Evolutionary conservation across 2,797 vertebrate species (phyloP).

Genomic region (Anguilla obscura): DNA sequence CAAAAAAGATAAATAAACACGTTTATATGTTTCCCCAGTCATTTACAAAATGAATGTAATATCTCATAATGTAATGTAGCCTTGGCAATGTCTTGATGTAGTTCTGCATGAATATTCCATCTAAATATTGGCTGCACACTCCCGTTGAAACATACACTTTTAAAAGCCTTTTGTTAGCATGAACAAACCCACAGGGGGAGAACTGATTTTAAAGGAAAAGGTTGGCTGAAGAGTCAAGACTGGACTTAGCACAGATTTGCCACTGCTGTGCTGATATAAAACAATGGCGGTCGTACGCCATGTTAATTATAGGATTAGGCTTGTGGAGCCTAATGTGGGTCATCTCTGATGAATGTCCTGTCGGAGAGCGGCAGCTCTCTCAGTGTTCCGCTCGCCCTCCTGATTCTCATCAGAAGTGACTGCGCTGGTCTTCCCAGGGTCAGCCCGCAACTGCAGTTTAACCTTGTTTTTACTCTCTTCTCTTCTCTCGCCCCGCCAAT

Average conservation of each 20-base stretch:
- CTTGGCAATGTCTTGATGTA: neutral
- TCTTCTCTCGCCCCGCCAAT: conserved; percentile 37
- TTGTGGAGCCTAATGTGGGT: conserved; percentile 48
- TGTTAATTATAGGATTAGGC: conserved; percentile 40
- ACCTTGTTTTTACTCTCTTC: conserved; percentile 54
- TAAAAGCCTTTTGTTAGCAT: conserved; percentile 41
- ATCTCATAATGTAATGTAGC: neutral
- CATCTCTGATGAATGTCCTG: conserved; percentile 58
- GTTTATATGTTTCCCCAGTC: neutral
- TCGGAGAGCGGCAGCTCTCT: conserved; percentile 44
- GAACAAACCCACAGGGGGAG: conserved; percentile 24
- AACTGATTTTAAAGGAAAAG: conserved; percentile 35
- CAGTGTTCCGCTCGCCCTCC: conserved; percentile 34
- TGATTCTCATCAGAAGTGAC: conserved; percentile 64
- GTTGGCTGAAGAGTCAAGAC: conserved; percentile 30
- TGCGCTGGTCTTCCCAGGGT: conserved; percentile 52
- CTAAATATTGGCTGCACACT: neutral
- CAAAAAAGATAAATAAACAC: neutral
- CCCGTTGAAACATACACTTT: conserved; percentile 31
- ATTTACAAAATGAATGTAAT: neutral
- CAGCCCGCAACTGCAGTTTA: conserved; percentile 58
- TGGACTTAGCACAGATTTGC: neutral
- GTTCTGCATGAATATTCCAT: neutral
- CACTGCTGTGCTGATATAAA: conserved; percentile 39
- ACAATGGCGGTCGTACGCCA: conserved; percentile 40